phyloP scores from a whole-genome alignment of 2,113 vertebrate genomes.

The Chelonoidis abingdonii region DNA sequence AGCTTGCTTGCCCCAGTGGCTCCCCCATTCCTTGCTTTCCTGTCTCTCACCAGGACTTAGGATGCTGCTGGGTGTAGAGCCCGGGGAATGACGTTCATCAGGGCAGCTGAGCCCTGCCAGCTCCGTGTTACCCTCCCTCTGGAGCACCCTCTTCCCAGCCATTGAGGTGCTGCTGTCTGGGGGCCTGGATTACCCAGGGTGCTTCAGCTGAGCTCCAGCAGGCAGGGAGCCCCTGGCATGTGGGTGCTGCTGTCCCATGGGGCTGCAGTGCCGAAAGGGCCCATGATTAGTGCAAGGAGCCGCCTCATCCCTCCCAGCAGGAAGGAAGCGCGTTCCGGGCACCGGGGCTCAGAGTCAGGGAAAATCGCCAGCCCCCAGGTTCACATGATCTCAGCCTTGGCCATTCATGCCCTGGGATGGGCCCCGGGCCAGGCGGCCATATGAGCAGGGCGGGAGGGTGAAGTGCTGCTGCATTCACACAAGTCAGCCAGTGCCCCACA shows the following conservation, averaged over 20 bases:
- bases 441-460: neutral
- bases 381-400: neutral
- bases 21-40: neutral
- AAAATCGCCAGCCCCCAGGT: neutral
- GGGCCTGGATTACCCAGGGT: neutral
- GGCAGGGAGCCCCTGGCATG: neutral
- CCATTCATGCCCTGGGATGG: neutral
- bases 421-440: neutral
- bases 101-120: no score
- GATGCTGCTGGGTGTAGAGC: no score
- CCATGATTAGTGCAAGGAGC: neutral
- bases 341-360: neutral
- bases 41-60: no score
- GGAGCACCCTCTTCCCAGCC: no score
- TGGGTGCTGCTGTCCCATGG: no score
- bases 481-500: neutral
- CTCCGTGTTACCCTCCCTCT: neutral
- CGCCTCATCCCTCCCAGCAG: neutral
- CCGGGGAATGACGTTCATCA: fast-evolving
- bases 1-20: neutral
- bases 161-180: neutral
- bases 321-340: neutral
- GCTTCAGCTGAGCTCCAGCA: no score
- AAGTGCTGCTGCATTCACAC: neutral
- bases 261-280: neutral